Conservation (phyloP, 1,140 invertebrate genomes). For the Vanessa tameamea region DNA sequence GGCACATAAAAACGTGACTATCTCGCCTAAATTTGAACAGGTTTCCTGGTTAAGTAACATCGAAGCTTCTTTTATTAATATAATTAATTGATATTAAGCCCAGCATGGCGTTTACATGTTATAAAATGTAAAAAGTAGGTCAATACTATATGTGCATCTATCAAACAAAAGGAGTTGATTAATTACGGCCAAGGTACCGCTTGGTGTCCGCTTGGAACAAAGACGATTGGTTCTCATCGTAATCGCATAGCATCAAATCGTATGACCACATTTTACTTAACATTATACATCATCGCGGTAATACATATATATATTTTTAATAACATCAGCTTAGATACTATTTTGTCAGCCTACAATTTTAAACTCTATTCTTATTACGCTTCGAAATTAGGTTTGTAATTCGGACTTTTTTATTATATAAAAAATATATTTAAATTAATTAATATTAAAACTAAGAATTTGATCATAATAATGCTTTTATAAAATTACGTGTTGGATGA, state of each 20-base stretch:
- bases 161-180: slow-evolving; percentile 52
- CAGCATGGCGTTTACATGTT: slow-evolving; percentile 9
- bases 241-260: slow-evolving; percentile 32
- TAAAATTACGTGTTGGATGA: too few species aligned
- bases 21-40: neutral
- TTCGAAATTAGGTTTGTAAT: too few species aligned
- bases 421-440: too few species aligned
- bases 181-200: slow-evolving; percentile 58
- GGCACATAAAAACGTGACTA: neutral
- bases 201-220: slow-evolving; percentile 47
- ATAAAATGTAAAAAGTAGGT: slow-evolving; percentile 30
- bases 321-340: too few species aligned
- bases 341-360: too few species aligned
- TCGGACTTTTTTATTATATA: too few species aligned
- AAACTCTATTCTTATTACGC: too few species aligned
- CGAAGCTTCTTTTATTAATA: slow-evolving; percentile 7
- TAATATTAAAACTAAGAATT: too few species aligned
- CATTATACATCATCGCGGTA: neutral
- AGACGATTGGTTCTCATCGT: slow-evolving; percentile 56
- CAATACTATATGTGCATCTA: slow-evolving; percentile 36
- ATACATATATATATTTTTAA: too few species aligned
- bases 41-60: slow-evolving; percentile 17
- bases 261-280: neutral
- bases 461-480: too few species aligned
- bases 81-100: slow-evolving; percentile 13